Percentiles rank a stretch among this genome's conserved stretches.
Evolutionary conservation across 2,888 invertebrate species (phyloP).

Genomic region (Scaptomyza reducta): DNA sequence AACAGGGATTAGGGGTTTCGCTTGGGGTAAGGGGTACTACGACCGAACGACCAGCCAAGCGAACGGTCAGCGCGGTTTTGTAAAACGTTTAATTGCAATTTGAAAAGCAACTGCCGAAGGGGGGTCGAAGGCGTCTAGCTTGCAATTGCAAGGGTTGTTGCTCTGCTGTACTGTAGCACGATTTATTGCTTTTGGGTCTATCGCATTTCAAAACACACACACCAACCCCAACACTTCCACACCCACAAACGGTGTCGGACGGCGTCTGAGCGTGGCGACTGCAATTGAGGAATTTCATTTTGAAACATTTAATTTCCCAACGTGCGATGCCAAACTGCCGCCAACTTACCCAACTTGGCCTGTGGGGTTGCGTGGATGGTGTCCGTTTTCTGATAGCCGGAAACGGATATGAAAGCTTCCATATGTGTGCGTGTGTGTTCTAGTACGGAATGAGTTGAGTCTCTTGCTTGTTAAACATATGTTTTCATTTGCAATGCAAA

Average conservation of each 20-base stretch:
- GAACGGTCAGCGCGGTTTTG: conserved; percentile 77
- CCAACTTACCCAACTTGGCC: conserved; percentile 34
- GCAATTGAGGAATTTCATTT: conserved; percentile 81
- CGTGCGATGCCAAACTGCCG: conserved; percentile 61
- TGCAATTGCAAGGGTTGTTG: conserved; percentile 67
- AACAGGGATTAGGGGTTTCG: conserved; percentile 56
- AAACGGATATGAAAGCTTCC: conserved; percentile 71
- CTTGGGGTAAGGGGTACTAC: neutral
- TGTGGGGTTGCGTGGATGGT: neutral
- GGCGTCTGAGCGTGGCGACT: conserved; percentile 60
- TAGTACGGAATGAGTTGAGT: neutral
- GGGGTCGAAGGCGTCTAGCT: neutral
- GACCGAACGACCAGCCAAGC: conserved; percentile 1
- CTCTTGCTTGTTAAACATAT: conserved; percentile 71
- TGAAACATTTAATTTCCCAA: conserved; percentile 77
- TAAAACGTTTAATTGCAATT: conserved; percentile 81
- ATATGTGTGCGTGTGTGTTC: conserved; percentile 21
- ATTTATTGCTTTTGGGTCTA: conserved; percentile 78
- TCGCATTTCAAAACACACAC: conserved; percentile 38
- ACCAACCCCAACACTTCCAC: neutral
- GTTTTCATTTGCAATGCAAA: conserved; percentile 79
- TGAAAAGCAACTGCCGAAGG: conserved; percentile 62
- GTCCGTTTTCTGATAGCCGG: conserved; percentile 63
- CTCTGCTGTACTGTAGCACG: conserved; percentile 44
- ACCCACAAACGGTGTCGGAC: conserved; percentile 10